phyloP scores from a whole-genome alignment of 2,888 invertebrate genomes.

The Xestobium rufovillosum region DNA sequence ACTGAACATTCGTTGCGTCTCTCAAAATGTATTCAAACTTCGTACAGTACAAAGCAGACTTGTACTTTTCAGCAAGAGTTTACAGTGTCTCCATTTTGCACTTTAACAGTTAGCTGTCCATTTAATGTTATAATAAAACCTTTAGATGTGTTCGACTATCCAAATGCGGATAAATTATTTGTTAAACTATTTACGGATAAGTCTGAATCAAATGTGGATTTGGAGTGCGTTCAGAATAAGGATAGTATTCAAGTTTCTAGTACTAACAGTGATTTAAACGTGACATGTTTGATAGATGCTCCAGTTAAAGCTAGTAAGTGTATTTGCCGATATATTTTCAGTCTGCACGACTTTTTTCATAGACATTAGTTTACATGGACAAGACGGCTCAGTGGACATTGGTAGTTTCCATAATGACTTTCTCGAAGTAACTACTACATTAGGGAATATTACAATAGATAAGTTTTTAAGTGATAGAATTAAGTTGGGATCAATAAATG shows the following conservation, averaged over 20 bases:
- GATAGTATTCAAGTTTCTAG: conserved; percentile 20
- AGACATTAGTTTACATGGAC: conserved; percentile 32
- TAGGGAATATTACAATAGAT: conserved; percentile 30
- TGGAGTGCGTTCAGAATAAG: conserved; percentile 13
- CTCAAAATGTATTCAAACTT: no score
- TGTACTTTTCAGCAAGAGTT: no score
- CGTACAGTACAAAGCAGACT: no score
- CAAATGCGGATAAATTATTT: conserved; percentile 31
- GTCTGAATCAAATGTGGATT: conserved; percentile 8
- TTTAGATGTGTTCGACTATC: conserved; percentile 34
- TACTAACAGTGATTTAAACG: conserved; percentile 14
- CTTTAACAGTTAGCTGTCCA: conserved; percentile 31
- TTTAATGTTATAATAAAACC: conserved; percentile 32
- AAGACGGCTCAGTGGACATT: conserved; percentile 13
- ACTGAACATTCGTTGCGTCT: no score
- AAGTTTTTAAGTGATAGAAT: conserved; percentile 33
- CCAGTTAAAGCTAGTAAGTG: conserved; percentile 38
- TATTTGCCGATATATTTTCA: conserved; percentile 2
- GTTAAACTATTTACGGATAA: no score
- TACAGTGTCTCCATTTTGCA: conserved; percentile 30
- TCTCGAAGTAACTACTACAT: conserved; percentile 25
- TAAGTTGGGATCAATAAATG: conserved; percentile 26
- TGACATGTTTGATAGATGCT: conserved; percentile 27
- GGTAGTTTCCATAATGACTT: conserved; percentile 29
- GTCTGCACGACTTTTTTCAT: conserved; percentile 15